These are phyloP conservation scores for Actias luna DNA, from an alignment of 2,888 invertebrate species.

Conservation along the genomic window DNA sequence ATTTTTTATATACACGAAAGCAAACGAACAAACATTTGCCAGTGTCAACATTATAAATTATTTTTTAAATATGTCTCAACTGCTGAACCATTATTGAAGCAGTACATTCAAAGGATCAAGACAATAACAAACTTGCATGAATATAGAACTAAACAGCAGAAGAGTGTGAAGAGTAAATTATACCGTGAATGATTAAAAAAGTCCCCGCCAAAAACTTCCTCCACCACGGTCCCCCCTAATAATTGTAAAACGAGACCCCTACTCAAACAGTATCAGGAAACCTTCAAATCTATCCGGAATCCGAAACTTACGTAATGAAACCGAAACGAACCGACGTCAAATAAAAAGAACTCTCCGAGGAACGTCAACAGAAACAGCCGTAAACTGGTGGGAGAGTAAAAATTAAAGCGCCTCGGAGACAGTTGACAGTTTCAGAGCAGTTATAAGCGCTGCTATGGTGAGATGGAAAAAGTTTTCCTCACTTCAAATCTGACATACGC, in stretches of 20 bases:
- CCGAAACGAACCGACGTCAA: slow-evolving; percentile 1
- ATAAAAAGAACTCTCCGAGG: slow-evolving; percentile 7
- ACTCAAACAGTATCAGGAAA: neutral
- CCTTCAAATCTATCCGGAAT: neutral
- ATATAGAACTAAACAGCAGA: neutral
- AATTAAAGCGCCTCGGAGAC: slow-evolving; percentile 28
- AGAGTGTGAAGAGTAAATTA: neutral
- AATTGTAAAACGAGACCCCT: neutral
- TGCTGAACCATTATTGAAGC: too few species aligned
- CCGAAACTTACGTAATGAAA: slow-evolving; percentile 5
- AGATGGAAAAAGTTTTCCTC: slow-evolving; percentile 46
- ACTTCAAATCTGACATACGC: slow-evolving; percentile 12
- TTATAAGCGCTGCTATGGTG: slow-evolving; percentile 38
- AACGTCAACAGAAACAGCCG: slow-evolving; percentile 6
- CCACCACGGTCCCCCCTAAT: neutral
- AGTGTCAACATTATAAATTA: too few species aligned
- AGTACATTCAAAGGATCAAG: too few species aligned
- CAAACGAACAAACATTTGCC: neutral
- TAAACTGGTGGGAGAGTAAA: slow-evolving; percentile 20
- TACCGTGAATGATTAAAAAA: neutral
- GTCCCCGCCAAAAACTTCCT: neutral
- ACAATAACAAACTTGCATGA: too few species aligned
- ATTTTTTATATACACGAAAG: neutral
- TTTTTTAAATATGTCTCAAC: too few species aligned
- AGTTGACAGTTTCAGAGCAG: slow-evolving; percentile 29